Base-by-base conservation (phyloP, 2,888 invertebrate genomes). In the Teleogryllus oceanicus region DNA sequence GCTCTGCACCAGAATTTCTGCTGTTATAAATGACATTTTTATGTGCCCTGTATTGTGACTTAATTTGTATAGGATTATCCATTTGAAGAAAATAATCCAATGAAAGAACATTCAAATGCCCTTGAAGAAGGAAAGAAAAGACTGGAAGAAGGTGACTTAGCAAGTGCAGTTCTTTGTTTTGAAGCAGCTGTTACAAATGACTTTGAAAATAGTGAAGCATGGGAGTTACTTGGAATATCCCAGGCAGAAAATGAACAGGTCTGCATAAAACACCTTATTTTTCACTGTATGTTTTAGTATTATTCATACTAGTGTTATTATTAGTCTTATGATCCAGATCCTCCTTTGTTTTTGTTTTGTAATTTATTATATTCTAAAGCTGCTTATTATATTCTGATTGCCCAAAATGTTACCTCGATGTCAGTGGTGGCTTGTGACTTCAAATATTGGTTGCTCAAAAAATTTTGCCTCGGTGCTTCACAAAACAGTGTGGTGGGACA, bases 231-330 rank as follows among this genome's bases (percentile, higher is more conserved):
- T 77, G 98, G 98, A 13, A 94, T 94, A 79, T 94, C 97, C 50
- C 98, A 98, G 87, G 97, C 99, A 74, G 97, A 99, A 89, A 99
- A 99, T 89, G 99, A 99, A 89, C 97, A 94, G 88, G 91, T 88
- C 84, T 78, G 75, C 37, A n/a, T 37, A 5, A 5, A 5, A 74
- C 37, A 12, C 20, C 37, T 18, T 78, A 18, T 50, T 50, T 21
- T 62, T 18, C 18, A 37, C 16, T 20, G 21, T 76, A 4, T 21
- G 74, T 13, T 13, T 21, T 18, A 37, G 18, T 18, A 37, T 37
- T 37, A 37, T 37, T 37, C 10, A 37, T 37, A 5, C 5, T 37
- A 37, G 1, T n/a, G 20, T 20, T 74, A 18, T 18, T 16, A 21
- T 76, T n/a, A 37, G 37, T 37, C 37, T 37, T 8, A 37, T 37